Evolutionary conservation across 2,797 vertebrate species (phyloP).

Genomic region (Pangasius djambal): DNA sequence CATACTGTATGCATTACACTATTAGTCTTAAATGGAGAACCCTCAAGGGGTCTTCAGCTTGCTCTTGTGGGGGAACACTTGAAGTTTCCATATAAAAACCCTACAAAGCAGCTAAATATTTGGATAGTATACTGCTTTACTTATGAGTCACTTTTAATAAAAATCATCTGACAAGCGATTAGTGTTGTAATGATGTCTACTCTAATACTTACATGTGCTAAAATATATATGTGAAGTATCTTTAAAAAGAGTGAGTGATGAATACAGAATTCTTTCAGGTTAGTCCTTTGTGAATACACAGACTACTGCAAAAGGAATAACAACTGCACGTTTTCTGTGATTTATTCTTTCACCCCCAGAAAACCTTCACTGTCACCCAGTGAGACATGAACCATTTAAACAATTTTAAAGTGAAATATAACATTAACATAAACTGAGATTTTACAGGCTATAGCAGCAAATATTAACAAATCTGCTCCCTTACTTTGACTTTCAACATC

Average conservation of each 20-base stretch:
- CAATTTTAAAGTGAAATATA: neutral
- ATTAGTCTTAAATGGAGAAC: neutral
- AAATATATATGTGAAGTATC: neutral
- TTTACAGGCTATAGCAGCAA: neutral
- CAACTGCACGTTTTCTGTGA: neutral
- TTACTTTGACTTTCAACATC: neutral
- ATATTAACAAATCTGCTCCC: neutral
- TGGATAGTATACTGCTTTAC: neutral
- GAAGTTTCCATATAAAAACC: slow-evolving; percentile 4
- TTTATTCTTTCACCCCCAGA: neutral
- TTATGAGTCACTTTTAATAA: neutral
- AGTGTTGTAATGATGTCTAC: neutral
- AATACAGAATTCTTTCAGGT: neutral
- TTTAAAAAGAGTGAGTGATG: neutral
- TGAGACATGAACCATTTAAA: neutral
- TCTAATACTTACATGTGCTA: neutral
- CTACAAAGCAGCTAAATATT: neutral
- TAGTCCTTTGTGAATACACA: neutral
- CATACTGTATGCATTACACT: neutral
- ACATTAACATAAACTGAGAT: neutral
- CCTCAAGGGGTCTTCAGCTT: neutral
- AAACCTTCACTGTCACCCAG: neutral
- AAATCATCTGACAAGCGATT: neutral
- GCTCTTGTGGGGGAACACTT: neutral
- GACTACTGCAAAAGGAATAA: neutral